These are phyloP conservation scores for Galerucella pusilla DNA, from an alignment of 2,888 invertebrate species.

Conservation along the genomic window DNA sequence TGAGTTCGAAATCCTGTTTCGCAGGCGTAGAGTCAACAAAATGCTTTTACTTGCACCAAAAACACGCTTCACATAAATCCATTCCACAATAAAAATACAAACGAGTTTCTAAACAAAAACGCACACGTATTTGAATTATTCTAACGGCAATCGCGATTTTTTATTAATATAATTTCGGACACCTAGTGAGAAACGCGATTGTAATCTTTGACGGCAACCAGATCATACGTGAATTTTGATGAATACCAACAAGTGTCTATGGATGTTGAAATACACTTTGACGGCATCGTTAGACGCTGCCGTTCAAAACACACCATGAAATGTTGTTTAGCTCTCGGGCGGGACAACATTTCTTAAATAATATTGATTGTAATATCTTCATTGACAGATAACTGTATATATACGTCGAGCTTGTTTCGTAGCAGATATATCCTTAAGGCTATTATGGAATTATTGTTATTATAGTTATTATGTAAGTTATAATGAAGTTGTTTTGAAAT, in stretches of 20 bases:
- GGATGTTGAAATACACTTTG: neutral
- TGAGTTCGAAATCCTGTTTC: no score
- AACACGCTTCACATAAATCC: no score
- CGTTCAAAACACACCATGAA: neutral
- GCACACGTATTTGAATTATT: neutral
- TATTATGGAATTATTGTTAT: neutral
- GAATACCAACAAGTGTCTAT: neutral
- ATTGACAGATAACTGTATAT: neutral
- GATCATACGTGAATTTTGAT: neutral
- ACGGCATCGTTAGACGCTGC: neutral
- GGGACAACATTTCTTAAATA: neutral
- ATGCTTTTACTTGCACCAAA: no score
- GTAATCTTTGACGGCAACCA: neutral
- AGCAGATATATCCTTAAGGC: neutral
- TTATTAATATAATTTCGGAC: neutral
- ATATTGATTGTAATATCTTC: constrained; percentile 2
- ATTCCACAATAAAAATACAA: neutral
- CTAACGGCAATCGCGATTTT: neutral
- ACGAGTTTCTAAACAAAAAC: neutral
- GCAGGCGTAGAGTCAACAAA: no score
- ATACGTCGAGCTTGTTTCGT: neutral
- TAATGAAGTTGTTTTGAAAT: neutral
- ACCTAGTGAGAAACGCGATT: neutral
- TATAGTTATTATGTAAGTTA: neutral
- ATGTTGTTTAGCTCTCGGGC: neutral